A percentile compares a stretch with the other conserved stretches of the same genome.
These are phyloP conservation scores for Limosa lapponica DNA, from an alignment of 2,797 vertebrate species.

Conservation along the genomic window DNA sequence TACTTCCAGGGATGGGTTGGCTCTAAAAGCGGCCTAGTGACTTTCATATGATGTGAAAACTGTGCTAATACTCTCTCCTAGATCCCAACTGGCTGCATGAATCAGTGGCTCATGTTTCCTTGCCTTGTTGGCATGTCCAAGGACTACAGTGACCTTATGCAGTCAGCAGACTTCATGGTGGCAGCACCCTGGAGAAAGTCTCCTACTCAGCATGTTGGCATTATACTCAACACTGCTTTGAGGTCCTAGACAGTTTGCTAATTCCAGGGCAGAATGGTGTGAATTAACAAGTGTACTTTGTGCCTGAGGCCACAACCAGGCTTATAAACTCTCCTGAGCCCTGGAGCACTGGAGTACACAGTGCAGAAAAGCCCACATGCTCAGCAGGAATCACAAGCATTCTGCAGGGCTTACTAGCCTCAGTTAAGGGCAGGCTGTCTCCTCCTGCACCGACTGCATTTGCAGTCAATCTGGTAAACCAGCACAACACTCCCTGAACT, in stretches of 20 bases:
- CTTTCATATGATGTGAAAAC: neutral
- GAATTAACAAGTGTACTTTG: neutral
- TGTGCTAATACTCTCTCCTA: neutral
- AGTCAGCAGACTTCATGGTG: neutral
- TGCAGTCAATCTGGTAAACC: slow-evolving; percentile 5
- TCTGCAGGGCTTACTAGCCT: neutral
- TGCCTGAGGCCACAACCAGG: neutral
- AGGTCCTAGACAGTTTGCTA: neutral
- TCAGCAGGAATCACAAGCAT: neutral
- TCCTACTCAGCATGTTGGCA: fast-evolving
- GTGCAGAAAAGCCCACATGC: neutral
- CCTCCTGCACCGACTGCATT: neutral
- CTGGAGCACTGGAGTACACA: too few species aligned
- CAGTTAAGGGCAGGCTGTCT: neutral
- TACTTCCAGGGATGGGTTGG: neutral
- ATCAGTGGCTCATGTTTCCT: neutral
- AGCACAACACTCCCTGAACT: neutral
- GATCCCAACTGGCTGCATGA: neutral
- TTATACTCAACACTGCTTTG: neutral
- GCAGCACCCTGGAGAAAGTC: neutral
- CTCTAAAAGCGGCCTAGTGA: neutral
- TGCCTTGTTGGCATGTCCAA: neutral
- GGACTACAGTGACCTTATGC: neutral
- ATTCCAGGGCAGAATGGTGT: neutral
- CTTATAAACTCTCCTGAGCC: neutral